phyloP scores from a whole-genome alignment of 35 echinoderm and acorn worm species.

The Anneissia japonica region DNA sequence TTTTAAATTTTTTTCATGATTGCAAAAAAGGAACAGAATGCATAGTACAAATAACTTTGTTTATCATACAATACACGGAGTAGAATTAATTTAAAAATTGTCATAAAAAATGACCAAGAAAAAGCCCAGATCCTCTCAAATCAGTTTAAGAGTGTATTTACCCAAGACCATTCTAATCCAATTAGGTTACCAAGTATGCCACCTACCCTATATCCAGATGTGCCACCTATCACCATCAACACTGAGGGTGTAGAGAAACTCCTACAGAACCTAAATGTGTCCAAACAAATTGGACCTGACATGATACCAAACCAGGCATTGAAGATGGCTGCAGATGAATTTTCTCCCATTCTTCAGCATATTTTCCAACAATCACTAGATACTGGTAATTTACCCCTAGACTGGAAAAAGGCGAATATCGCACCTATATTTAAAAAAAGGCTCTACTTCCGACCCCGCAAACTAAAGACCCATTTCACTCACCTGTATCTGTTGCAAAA shows the following conservation, averaged over 20 bases:
- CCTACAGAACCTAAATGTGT: conserved; percentile 12
- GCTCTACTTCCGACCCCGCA: background rate
- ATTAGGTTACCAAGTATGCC: conserved; percentile 10
- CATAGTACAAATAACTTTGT: no score
- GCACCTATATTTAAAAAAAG: conserved; percentile 44
- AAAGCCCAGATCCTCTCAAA: conserved; percentile 15
- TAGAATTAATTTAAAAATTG: no score
- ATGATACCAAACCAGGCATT: conserved; percentile 18
- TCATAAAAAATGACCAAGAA: background rate
- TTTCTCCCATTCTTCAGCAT: background rate
- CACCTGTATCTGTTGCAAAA: no score
- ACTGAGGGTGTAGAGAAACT: conserved; percentile 23
- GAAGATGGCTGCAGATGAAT: conserved; percentile 7
- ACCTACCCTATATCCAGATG: background rate
- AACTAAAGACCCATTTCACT: conserved; percentile 46
- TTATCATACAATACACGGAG: no score
- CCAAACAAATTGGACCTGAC: conserved; percentile 33
- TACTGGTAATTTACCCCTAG: conserved; percentile 13
- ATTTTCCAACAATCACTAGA: conserved; percentile 46
- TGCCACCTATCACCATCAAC: conserved; percentile 1
- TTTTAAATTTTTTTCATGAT: no score
- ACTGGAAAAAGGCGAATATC: conserved; percentile 40
- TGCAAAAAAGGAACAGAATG: no score
- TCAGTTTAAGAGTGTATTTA: conserved; percentile 38
- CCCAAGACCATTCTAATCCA: background rate